Percentiles rank a stretch among this genome's conserved stretches.
Conservation (phyloP, 2,797 vertebrate species). For the Myiotriccus ornatus region DNA sequence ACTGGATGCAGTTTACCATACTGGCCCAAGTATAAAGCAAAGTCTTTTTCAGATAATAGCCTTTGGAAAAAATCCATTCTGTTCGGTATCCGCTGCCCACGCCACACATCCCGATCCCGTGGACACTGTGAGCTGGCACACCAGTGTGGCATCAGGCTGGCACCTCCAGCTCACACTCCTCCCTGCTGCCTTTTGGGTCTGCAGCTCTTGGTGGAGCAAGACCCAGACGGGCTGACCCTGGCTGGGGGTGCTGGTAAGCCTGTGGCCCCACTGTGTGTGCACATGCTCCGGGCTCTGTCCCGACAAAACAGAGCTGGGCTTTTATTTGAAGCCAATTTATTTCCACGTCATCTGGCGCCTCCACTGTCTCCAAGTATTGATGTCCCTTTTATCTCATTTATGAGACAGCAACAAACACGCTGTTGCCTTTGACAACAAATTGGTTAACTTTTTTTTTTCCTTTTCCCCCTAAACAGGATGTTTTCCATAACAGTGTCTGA, state of each 20-base stretch:
- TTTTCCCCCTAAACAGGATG: background rate
- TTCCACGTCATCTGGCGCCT: background rate
- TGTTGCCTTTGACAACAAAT: background rate
- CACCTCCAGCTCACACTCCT: accelerated
- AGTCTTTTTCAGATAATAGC: background rate
- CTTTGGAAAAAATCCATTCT: background rate
- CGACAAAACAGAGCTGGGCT: background rate
- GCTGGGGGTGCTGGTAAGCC: background rate
- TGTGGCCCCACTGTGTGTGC: background rate
- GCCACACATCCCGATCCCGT: background rate
- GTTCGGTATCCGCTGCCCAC: background rate
- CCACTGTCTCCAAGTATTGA: background rate
- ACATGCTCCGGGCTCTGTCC: background rate
- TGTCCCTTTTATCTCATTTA: background rate
- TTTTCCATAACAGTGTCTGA: background rate
- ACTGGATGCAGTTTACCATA: conserved; percentile 43
- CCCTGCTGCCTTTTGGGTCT: background rate
- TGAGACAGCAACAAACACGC: background rate
- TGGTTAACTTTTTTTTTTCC: background rate
- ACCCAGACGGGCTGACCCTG: background rate
- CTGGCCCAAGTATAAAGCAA: conserved; percentile 13
- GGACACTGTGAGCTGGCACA: background rate
- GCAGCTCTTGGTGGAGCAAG: background rate
- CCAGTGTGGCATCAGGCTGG: background rate
- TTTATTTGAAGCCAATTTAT: background rate